These are phyloP conservation scores for Athalia cordata DNA, from an alignment of 2,888 invertebrate species.

Conservation along the genomic window DNA sequence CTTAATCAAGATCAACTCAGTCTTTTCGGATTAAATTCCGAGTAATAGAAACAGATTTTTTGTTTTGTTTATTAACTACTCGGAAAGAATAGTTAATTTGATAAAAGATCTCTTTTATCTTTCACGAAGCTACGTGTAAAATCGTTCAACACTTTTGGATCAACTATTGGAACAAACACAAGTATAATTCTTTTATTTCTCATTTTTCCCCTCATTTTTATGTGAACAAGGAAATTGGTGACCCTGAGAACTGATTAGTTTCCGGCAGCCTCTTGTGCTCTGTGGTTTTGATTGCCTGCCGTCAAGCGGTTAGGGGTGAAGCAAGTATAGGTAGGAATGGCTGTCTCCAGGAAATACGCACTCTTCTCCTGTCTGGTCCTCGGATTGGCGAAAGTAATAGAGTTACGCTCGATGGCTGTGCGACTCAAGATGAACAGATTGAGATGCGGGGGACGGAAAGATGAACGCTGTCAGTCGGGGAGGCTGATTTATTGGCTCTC, in stretches of 20 bases:
- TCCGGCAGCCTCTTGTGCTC: background rate
- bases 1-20: no score
- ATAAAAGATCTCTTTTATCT: background rate
- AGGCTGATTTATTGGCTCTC: slow-evolving; percentile 36
- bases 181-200: background rate
- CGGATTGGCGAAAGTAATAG: slow-evolving; percentile 43
- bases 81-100: no score
- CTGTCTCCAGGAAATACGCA: slow-evolving; percentile 33
- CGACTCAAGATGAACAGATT: slow-evolving; percentile 33
- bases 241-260: slow-evolving; percentile 36
- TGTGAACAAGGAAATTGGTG: background rate
- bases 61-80: no score
- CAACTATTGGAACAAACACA: no score
- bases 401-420: slow-evolving; percentile 32
- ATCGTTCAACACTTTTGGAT: no score
- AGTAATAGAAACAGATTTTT: no score
- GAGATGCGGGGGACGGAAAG: slow-evolving; percentile 20
- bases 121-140: no score
- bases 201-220: background rate
- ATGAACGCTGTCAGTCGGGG: slow-evolving; percentile 33
- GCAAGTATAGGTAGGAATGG: slow-evolving; percentile 22
- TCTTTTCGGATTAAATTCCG: no score
- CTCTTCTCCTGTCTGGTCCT: slow-evolving; percentile 18
- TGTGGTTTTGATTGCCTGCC: background rate
- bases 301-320: background rate